These are phyloP conservation scores for Panurus biarmicus DNA, from an alignment of 2,113 vertebrate species.

Conservation along the genomic window DNA sequence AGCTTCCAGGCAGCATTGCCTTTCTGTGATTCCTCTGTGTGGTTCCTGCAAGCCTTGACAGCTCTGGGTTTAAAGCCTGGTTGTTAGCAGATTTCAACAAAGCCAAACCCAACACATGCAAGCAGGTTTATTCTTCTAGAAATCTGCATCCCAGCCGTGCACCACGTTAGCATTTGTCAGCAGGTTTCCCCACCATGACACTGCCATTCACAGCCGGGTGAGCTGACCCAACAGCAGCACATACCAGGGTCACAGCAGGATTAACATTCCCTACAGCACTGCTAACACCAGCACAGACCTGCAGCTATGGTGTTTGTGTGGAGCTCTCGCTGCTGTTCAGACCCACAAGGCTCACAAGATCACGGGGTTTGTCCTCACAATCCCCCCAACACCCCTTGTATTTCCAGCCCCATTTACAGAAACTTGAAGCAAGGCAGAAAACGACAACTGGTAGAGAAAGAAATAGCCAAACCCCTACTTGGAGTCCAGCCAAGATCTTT, in stretches of 20 bases:
- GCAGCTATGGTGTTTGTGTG: not conserved
- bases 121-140: conserved; percentile 13
- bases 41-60: not conserved
- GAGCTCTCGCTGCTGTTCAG: not conserved
- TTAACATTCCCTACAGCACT: conserved; percentile 39
- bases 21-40: not conserved
- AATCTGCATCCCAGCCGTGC: not conserved
- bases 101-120: not conserved
- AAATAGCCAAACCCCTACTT: not conserved
- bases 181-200: conserved; percentile 4
- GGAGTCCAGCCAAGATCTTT: conserved; percentile 21
- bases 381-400: not conserved
- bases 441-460: not conserved
- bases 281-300: not conserved
- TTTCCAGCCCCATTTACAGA: not conserved
- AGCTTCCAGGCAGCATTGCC: not conserved
- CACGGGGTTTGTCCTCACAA: rapidly evolving
- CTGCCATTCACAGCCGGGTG: not conserved
- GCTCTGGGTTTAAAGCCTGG: not conserved
- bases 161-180: not conserved
- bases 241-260: not conserved
- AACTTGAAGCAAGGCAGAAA: not conserved
- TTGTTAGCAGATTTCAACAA: conserved; percentile 19
- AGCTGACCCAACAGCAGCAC: conserved; percentile 8
- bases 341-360: not conserved